These are phyloP conservation scores for Plotosus lineatus DNA, from an alignment of 2,113 vertebrate species.

Conservation along the genomic window DNA sequence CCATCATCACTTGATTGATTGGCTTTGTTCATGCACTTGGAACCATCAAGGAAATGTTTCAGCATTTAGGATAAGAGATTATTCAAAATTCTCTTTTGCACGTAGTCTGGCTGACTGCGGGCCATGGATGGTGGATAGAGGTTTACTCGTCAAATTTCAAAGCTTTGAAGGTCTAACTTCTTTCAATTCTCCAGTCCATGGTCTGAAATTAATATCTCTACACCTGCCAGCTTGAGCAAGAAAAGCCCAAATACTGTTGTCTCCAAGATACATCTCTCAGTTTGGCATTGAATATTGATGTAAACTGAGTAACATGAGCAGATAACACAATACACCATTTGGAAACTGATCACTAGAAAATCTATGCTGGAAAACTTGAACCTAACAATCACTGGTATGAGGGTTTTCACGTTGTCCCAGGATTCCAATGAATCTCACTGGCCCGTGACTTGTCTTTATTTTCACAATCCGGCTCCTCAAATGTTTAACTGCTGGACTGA, in stretches of 20 bases:
- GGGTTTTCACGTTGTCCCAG: background rate
- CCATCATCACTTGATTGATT: slow-evolving; percentile 40
- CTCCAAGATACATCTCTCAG: background rate
- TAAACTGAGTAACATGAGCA: background rate
- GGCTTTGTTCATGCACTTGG: slow-evolving; percentile 22
- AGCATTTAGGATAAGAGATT: slow-evolving; percentile 8
- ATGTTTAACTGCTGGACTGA: background rate
- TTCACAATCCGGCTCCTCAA: slow-evolving; percentile 12
- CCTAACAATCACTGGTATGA: slow-evolving; percentile 8
- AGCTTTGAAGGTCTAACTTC: background rate
- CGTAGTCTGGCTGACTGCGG: slow-evolving; percentile 25
- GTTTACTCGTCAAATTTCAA: background rate
- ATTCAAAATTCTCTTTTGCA: slow-evolving; percentile 9
- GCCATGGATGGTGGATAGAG: background rate
- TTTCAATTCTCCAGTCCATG: background rate
- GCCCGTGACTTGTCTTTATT: background rate
- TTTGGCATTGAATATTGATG: background rate
- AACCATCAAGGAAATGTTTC: slow-evolving; percentile 7
- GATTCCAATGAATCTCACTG: background rate
- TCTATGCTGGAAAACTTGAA: background rate
- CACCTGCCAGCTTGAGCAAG: background rate
- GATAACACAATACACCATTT: background rate
- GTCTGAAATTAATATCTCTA: slow-evolving; percentile 1
- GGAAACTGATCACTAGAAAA: background rate
- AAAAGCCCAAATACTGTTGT: background rate